A percentile compares a stretch with the other conserved stretches of the same genome.
phyloP scores from a whole-genome alignment of 2,888 invertebrate genomes.

The Bombyx huttoni region DNA sequence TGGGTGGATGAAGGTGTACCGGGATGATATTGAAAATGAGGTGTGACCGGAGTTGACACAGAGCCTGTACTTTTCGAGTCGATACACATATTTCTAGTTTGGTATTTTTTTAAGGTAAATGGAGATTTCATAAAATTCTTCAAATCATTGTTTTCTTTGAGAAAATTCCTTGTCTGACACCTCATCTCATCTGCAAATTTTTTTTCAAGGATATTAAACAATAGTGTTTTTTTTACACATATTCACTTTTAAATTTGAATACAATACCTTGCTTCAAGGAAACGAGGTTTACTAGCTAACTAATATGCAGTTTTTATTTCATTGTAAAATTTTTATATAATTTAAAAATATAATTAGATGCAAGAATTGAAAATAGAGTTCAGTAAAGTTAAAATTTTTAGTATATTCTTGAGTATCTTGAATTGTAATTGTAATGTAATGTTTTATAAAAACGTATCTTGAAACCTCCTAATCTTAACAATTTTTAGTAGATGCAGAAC shows the following conservation, averaged over 20 bases:
- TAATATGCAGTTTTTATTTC: too few relatives aligned
- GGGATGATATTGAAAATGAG: slow-evolving; percentile 50
- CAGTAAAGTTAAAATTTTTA: too few relatives aligned
- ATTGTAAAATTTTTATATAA: too few relatives aligned
- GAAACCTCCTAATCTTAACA: too few relatives aligned
- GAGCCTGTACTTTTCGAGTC: slow-evolving; percentile 42
- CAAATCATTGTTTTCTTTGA: slow-evolving; percentile 44
- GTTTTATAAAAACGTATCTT: too few relatives aligned
- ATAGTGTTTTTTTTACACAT: slow-evolving; percentile 1
- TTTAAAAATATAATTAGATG: too few relatives aligned
- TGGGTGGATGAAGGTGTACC: slow-evolving; percentile 58
- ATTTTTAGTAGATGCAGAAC: too few relatives aligned
- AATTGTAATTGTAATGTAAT: too few relatives aligned
- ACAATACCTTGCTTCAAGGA: slow-evolving; percentile 6
- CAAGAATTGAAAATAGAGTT: too few relatives aligned
- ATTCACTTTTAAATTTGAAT: slow-evolving; percentile 10
- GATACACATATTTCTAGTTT: slow-evolving; percentile 32
- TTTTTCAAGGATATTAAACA: not conserved
- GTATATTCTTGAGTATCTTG: too few relatives aligned
- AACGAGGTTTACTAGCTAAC: too few relatives aligned
- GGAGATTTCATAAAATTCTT: slow-evolving; percentile 65
- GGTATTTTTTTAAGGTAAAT: slow-evolving; percentile 59
- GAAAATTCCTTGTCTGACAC: slow-evolving; percentile 35
- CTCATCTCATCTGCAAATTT: slow-evolving; percentile 37
- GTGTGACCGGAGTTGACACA: slow-evolving; percentile 51